Base-by-base conservation (phyloP, 2,888 invertebrate species). In the Lasius fuliginosus region DNA sequence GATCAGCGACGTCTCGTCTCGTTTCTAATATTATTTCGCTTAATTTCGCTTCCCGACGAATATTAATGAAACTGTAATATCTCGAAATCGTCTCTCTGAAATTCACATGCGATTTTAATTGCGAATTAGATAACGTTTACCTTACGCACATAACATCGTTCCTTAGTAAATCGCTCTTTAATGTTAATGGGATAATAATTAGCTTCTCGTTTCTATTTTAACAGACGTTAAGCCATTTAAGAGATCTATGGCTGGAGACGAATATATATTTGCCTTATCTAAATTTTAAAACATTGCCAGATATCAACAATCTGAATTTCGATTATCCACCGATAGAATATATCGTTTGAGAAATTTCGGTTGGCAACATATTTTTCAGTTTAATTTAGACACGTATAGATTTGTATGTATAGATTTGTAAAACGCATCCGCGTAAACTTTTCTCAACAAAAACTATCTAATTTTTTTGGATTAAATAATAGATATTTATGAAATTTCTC, bases 31-130 rank as follows among this genome's bases (percentile, higher is more conserved):
- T 60, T 58, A 42, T 71, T 71, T 60, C 60, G 30, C 68, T 58
- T n/a, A 42, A 58, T 68, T 79, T 77, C n/a, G 56, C 79, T 15
- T 58, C 71, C 42, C 77, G 56, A 33, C 56, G 27, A 30, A n/a
- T 53, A n/a, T 60, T 71, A 79, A 79, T 79, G 69, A 79, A 79
- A 79, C 27, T 33, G 58, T 79, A 71, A 71, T 79, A 42, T 11
- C 23, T 58, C 58, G 56, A 68, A 69, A 77, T 68, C 36, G n/a
- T 40, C 27, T 30, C n/a, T 56, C 40, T 77, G 77, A 77, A 68
- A 77, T 68, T 68, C 33, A 68, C 33, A 65, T 76, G 67, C n/a
- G 33, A 64, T 49, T 49, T 65, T 49, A 65, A 74, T 12, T 42
- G 12, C 60, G n/a, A 60, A 76, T 64, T 23, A 76, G 64, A 49